phyloP scores from a whole-genome alignment of 2,113 vertebrate species.

The Hippocampus guttulatus region DNA sequence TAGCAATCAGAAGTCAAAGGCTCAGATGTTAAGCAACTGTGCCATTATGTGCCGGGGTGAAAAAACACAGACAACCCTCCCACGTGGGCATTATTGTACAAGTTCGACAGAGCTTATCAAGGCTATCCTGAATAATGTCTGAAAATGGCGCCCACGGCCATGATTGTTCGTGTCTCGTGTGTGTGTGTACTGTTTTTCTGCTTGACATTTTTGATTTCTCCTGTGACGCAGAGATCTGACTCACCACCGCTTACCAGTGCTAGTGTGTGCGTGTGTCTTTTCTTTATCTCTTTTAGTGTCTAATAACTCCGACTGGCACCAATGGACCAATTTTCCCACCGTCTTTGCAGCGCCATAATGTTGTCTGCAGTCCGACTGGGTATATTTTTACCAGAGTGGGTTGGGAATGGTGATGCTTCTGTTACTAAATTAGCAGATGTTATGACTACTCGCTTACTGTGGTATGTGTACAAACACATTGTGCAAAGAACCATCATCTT shows the following conservation, averaged over 20 bases:
- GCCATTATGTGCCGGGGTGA: background rate
- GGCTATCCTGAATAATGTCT: slow-evolving; percentile 30
- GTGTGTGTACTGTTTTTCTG: slow-evolving; percentile 23
- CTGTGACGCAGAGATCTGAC: slow-evolving; percentile 59
- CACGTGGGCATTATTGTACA: slow-evolving; percentile 4
- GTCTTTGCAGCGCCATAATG: background rate
- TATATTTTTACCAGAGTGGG: slow-evolving; percentile 2
- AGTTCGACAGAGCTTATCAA: slow-evolving; percentile 9
- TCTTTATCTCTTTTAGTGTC: background rate
- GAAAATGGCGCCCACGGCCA: slow-evolving; percentile 10
- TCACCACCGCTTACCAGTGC: slow-evolving; percentile 40
- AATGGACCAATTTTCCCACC: background rate
- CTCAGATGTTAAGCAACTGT: background rate
- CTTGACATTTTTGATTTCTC: slow-evolving; percentile 53
- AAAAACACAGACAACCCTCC: background rate
- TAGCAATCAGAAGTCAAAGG: background rate
- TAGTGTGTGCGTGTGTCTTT: slow-evolving; percentile 6
- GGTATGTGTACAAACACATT: background rate
- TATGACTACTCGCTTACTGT: background rate
- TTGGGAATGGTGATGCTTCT: background rate
- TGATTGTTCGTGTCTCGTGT: background rate
- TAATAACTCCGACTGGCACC: slow-evolving; percentile 19
- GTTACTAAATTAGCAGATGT: background rate
- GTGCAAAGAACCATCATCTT: too few species aligned
- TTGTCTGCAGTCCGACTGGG: slow-evolving; percentile 12